Evolutionary conservation across 2,888 invertebrate genomes (phyloP), one percentile per base, ranked within the genome.

Genomic region (Tenthredo mesomela): DNA sequence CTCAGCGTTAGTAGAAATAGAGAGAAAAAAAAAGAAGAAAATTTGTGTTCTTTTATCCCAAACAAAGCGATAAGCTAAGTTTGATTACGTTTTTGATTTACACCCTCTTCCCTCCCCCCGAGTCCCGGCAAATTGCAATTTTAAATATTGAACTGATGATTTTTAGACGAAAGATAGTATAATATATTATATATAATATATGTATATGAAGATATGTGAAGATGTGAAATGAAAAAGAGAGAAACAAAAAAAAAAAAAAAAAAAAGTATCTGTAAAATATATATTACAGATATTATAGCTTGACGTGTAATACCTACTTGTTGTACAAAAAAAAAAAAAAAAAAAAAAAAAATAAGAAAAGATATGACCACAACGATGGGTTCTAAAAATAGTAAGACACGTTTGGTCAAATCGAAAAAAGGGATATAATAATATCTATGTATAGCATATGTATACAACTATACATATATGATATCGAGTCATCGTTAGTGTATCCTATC

Each of bases 261-360:
- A 29, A 75, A 47, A 25, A 12, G 47, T 47, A 15, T 21, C 21
- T 75, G 37, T 75, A 43, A 37, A 70, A n/a, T 70, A 70, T 70
- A 70, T 70, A 70, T 70, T 70, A 70, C 12, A 40, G 37, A 61
- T 21, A 61, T 70, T 18, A 15, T 37, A 70, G 37, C 37, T 70
- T 70, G 37, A 70, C 70, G 37, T 70, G 70, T 70, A 70, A 70
- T 70, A 70, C 33, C 37, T 70, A 70, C 37, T 75, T 75, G 47
- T 47, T 61, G 61, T 61, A 25, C 21, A 47, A 21, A 73, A 73
- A 73, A 18, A 37, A 37, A 37, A 37, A 37, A 2, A 4, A 33
- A 33, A 5, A 5, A 33, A n/a, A 73, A 29, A 29, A 29, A 29
- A 4, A 33, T 3, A 33, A 33, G 33, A 5, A 37, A n/a, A 75